Evolutionary conservation across 2,888 invertebrate species (phyloP).

Genomic region (Monopis laevigella): DNA sequence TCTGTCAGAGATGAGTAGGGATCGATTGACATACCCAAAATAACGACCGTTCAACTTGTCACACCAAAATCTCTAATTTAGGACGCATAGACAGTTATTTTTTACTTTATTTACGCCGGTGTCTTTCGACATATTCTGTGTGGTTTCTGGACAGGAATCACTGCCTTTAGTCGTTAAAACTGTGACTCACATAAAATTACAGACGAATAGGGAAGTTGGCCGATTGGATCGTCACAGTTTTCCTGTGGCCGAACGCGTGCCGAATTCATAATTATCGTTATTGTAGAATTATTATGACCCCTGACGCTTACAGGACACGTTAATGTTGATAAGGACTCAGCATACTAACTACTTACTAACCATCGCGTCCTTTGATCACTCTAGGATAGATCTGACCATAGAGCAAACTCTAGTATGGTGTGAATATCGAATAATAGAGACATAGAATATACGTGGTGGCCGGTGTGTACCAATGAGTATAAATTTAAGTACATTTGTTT

Average conservation of each 20-base stretch:
- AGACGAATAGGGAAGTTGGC: slow-evolving; percentile 33
- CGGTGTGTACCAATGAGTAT: no score
- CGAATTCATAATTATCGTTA: slow-evolving; percentile 11
- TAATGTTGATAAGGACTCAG: no score
- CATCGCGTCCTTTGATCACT: no score
- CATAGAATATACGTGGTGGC: no score
- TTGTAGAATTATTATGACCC: no score
- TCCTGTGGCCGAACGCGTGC: slow-evolving; percentile 9
- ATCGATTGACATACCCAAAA: slow-evolving; percentile 49
- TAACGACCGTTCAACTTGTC: slow-evolving; percentile 34
- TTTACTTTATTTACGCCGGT: slow-evolving; percentile 15
- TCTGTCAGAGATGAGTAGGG: slow-evolving; percentile 21
- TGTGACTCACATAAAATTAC: slow-evolving; percentile 26
- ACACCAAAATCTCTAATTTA: slow-evolving; percentile 45
- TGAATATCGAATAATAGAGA: no score
- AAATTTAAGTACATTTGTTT: no score
- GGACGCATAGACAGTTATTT: slow-evolving; percentile 25
- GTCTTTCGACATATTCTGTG: neutral
- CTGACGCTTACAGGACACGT: no score
- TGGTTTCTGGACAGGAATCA: slow-evolving; percentile 17
- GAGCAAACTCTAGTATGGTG: no score
- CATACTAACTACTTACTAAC: no score
- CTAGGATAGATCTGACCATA: no score
- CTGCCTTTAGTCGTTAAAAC: slow-evolving; percentile 23
- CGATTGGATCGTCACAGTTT: slow-evolving; percentile 17